Conservation (phyloP, 2,888 invertebrate species). For the Schrankia costaestrigalis region DNA sequence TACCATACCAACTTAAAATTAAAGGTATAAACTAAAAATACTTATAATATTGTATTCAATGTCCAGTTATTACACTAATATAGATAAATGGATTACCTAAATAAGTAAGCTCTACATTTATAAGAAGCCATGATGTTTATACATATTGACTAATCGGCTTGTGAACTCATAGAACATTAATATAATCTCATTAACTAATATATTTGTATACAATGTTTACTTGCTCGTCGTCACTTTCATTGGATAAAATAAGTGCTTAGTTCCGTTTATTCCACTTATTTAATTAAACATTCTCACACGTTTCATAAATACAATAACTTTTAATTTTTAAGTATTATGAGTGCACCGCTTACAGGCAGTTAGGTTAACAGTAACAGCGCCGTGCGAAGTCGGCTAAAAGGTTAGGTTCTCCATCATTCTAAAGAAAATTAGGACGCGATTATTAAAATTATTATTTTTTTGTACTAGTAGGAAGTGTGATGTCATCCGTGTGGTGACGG, state of each 20-base stretch:
- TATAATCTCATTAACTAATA: slow-evolving; percentile 46
- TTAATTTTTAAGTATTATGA: slow-evolving; percentile 76
- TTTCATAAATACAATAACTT: slow-evolving; percentile 74
- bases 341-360: slow-evolving; percentile 72
- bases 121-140: slow-evolving; percentile 5
- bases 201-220: slow-evolving; percentile 38
- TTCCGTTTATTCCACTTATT: slow-evolving; percentile 72
- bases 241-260: slow-evolving; percentile 48
- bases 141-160: slow-evolving; percentile 47
- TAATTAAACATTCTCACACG: slow-evolving; percentile 79
- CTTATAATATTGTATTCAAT: too few species aligned
- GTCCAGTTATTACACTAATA: too few species aligned
- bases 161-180: slow-evolving; percentile 43
- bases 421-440: slow-evolving; percentile 17
- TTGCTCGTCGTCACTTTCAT: slow-evolving; percentile 61
- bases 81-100: too few species aligned
- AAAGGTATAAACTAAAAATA: too few species aligned
- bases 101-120: not conserved
- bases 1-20: too few species aligned
- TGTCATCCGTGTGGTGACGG: too few species aligned
- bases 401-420: slow-evolving; percentile 39
- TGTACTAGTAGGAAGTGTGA: too few species aligned
- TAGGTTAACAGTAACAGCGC: slow-evolving; percentile 72
- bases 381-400: slow-evolving; percentile 75
- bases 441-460: too few species aligned